Percentiles rank a stretch among this genome's conserved stretches.
These are phyloP conservation scores for Scelioninae gen. 2 DNA, from an alignment of 2,888 invertebrate species.

Conservation along the genomic window DNA sequence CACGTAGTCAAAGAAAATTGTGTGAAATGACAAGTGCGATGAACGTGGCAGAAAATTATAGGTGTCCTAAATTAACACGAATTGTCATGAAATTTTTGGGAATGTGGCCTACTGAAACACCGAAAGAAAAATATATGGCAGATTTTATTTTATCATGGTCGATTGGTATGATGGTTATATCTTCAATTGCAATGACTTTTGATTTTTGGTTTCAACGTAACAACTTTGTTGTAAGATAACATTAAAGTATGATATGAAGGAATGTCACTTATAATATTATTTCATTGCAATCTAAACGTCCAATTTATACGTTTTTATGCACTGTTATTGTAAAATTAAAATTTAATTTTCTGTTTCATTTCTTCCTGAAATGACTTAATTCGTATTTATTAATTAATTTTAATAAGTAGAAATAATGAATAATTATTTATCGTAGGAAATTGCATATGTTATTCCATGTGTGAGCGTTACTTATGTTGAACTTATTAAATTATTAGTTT, in stretches of 20 bases:
- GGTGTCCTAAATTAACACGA: constrained; percentile 59
- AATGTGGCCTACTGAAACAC: constrained; percentile 61
- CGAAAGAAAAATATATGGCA: constrained; percentile 58
- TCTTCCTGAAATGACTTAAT: too few relatives aligned
- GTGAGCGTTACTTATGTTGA: constrained; percentile 57
- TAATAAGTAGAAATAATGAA: too few relatives aligned
- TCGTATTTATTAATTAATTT: too few relatives aligned
- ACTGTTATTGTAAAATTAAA: too few relatives aligned
- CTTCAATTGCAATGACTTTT: constrained; percentile 50
- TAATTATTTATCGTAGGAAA: constrained; percentile 35
- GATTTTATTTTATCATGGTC: constrained; percentile 58
- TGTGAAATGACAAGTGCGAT: neutral
- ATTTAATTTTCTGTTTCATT: too few relatives aligned
- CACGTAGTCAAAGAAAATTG: neutral
- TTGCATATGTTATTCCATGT: constrained; percentile 59
- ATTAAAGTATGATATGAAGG: neutral
- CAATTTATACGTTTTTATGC: too few relatives aligned
- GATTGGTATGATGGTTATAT: constrained; percentile 56
- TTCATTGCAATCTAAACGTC: too few relatives aligned
- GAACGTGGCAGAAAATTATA: constrained; percentile 52
- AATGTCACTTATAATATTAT: too few relatives aligned
- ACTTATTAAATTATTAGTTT: constrained; percentile 58
- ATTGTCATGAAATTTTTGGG: constrained; percentile 64
- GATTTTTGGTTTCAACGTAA: constrained; percentile 61
- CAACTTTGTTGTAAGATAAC: constrained; percentile 59